phyloP scores from a whole-genome alignment of 2,888 invertebrate genomes.

The Leptopilina myrica region DNA sequence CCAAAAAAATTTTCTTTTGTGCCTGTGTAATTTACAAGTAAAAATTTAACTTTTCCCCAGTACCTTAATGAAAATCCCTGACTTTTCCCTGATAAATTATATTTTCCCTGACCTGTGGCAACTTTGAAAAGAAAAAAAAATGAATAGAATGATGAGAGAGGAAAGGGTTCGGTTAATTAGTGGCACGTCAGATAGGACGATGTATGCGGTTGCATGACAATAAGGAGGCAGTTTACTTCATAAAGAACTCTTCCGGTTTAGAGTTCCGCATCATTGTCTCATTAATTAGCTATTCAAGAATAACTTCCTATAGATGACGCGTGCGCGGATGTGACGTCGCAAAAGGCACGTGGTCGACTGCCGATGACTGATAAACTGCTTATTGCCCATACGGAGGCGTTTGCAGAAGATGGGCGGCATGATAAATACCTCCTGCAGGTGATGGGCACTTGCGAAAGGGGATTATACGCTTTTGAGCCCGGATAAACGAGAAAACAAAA shows the following conservation, averaged over 20 bases:
- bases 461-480: slow-evolving; percentile 46
- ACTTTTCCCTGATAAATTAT: no score
- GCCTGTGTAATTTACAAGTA: no score
- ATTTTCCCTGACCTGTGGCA: no score
- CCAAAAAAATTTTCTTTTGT: no score
- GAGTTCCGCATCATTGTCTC: slow-evolving; percentile 69
- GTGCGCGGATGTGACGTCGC: slow-evolving; percentile 69
- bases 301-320: slow-evolving; percentile 66
- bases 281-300: slow-evolving; percentile 71
- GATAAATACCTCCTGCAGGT: slow-evolving; percentile 58
- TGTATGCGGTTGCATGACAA: slow-evolving; percentile 54
- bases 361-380: slow-evolving; percentile 57
- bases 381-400: slow-evolving; percentile 56
- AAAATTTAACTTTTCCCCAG: no score
- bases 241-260: slow-evolving; percentile 59
- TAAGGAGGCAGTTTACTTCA: slow-evolving; percentile 41
- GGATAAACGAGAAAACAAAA: neutral
- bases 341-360: slow-evolving; percentile 59
- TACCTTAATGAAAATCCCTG: no score
- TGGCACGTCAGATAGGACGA: slow-evolving; percentile 41
- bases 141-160: neutral
- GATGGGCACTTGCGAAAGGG: slow-evolving; percentile 55
- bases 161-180: neutral
- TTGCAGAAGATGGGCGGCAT: slow-evolving; percentile 55
- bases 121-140: no score